Percentiles rank a stretch among this genome's conserved stretches.
These are phyloP conservation scores for Apotomis capreana DNA, from an alignment of 2,888 invertebrate genomes.

Conservation along the genomic window DNA sequence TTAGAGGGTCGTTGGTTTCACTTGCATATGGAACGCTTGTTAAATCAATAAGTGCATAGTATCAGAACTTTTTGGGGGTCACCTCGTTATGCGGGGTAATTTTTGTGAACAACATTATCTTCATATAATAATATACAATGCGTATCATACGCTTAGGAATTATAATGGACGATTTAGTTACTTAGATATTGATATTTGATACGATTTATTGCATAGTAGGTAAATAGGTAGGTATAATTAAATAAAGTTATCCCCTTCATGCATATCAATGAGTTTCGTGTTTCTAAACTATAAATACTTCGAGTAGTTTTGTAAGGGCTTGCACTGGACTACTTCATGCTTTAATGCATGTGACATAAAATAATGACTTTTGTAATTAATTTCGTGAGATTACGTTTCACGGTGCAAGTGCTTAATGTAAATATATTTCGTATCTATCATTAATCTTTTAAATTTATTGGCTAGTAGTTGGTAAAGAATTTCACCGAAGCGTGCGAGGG, in stretches of 20 bases:
- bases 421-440: constrained; percentile 75
- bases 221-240: no score
- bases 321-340: background rate
- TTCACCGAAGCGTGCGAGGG: constrained; percentile 66
- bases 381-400: constrained; percentile 74
- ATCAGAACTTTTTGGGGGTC: constrained; percentile 36
- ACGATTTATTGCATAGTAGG: no score
- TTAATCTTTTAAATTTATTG: constrained; percentile 79
- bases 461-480: constrained; percentile 65
- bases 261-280: no score
- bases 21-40: constrained; percentile 75
- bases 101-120: background rate
- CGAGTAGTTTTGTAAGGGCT: constrained; percentile 1
- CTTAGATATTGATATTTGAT: no score
- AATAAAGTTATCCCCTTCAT: no score
- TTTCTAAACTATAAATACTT: background rate
- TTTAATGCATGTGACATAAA: constrained; percentile 51
- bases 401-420: constrained; percentile 71
- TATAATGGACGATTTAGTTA: background rate
- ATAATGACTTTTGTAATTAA: constrained; percentile 71
- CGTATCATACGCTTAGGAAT: background rate
- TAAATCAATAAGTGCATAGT: constrained; percentile 66
- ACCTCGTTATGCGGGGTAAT: constrained; percentile 8
- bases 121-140: background rate
- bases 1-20: constrained; percentile 72